phyloP scores from a whole-genome alignment of 2,113 vertebrate genomes.

The Pseudopodoces humilis region DNA sequence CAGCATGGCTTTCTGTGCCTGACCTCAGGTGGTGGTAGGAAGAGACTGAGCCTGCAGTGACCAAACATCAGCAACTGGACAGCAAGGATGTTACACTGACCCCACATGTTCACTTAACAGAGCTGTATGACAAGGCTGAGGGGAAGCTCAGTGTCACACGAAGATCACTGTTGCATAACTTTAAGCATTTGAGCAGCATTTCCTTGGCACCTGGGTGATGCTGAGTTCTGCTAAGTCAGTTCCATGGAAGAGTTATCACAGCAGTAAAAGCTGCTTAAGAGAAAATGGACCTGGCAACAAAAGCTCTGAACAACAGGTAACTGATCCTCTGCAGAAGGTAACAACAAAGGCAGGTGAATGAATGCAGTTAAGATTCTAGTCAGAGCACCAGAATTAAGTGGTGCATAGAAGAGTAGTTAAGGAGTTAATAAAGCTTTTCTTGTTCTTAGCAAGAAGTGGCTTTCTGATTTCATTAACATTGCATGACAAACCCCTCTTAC shows the following conservation, averaged over 20 bases:
- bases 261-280: background rate
- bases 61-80: background rate
- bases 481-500: background rate
- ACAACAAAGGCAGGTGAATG: background rate
- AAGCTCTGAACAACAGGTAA: background rate
- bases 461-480: background rate
- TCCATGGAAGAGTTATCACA: background rate
- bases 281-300: background rate
- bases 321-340: background rate
- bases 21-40: no score
- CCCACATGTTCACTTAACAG: background rate
- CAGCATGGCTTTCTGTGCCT: background rate
- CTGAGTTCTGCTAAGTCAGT: background rate
- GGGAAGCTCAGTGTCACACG: background rate
- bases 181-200: background rate
- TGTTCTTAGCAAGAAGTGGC: background rate
- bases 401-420: background rate
- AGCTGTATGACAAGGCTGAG: background rate
- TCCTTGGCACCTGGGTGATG: background rate
- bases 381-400: background rate
- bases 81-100: background rate
- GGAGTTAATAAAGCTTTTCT: background rate
- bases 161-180: background rate
- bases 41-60: background rate
- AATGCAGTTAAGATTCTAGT: background rate